A percentile compares a stretch with the other conserved stretches of the same genome.
These are phyloP conservation scores for Himalopsyche tibetana DNA, from an alignment of 2,888 invertebrate species.

Conservation along the genomic window DNA sequence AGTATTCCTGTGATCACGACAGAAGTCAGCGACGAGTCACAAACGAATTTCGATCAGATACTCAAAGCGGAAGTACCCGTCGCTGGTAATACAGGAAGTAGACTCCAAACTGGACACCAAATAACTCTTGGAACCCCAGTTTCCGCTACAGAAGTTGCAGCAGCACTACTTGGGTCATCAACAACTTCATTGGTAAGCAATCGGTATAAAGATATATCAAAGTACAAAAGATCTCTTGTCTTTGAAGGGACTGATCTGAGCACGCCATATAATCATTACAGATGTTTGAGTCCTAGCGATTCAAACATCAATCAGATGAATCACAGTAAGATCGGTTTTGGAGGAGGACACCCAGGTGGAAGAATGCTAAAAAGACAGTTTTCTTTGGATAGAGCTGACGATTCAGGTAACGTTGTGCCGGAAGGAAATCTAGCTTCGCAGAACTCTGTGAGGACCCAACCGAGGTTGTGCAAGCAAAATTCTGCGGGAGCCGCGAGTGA, in stretches of 20 bases:
- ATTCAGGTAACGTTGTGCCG: slow-evolving; percentile 69
- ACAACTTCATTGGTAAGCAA: slow-evolving; percentile 72
- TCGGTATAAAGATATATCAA: slow-evolving; percentile 68
- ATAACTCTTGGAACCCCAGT: slow-evolving; percentile 72
- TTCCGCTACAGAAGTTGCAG: slow-evolving; percentile 75
- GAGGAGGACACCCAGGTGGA: slow-evolving; percentile 63
- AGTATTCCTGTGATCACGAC: slow-evolving; percentile 60
- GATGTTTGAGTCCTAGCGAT: slow-evolving; percentile 82
- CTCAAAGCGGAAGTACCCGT: slow-evolving; percentile 54
- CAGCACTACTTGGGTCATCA: slow-evolving; percentile 76
- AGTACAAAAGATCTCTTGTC: slow-evolving; percentile 69
- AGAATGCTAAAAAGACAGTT: slow-evolving; percentile 78
- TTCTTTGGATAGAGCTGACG: slow-evolving; percentile 80
- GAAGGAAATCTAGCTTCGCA: slow-evolving; percentile 68
- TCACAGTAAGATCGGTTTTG: slow-evolving; percentile 52
- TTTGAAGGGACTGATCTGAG: slow-evolving; percentile 82
- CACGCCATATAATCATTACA: slow-evolving; percentile 86
- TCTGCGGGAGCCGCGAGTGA: slow-evolving; percentile 80
- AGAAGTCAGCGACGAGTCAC: slow-evolving; percentile 62
- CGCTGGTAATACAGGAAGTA: slow-evolving; percentile 40
- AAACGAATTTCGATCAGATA: slow-evolving; percentile 56
- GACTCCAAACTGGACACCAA: slow-evolving; percentile 54
- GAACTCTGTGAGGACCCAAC: slow-evolving; percentile 64
- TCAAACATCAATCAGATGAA: slow-evolving; percentile 69
- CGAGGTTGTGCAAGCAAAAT: slow-evolving; percentile 78